Percentiles rank a stretch among this genome's conserved stretches.
phyloP scores from a whole-genome alignment of 2,797 vertebrate species.

The Bovichtus diacanthus region DNA sequence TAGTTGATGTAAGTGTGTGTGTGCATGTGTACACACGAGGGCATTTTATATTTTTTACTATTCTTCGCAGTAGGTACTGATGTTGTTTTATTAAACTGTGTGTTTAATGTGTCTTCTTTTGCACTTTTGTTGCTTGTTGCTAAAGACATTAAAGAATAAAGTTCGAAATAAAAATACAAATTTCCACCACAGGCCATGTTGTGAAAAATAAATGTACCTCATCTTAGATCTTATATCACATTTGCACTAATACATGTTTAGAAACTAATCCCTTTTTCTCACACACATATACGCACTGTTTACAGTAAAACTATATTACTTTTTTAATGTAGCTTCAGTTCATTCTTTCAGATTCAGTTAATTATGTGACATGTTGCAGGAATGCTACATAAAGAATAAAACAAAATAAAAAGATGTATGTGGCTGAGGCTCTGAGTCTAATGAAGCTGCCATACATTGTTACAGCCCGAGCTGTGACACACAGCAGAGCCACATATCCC shows the following conservation, averaged over 20 bases:
- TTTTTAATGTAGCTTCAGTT: not conserved
- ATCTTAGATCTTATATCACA: not conserved
- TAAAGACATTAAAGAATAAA: not conserved
- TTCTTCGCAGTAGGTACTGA: not conserved
- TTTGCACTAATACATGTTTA: not conserved
- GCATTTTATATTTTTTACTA: not conserved
- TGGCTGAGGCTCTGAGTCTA: conserved; percentile 34
- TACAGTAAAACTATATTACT: not conserved
- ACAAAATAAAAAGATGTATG: conserved; percentile 40
- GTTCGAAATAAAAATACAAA: not conserved
- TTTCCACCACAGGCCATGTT: not conserved
- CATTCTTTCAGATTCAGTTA: no score
- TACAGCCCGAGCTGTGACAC: conserved; percentile 53
- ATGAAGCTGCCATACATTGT: conserved; percentile 59
- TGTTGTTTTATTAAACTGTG: not conserved
- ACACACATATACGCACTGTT: not conserved
- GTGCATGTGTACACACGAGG: no score
- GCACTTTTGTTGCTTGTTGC: not conserved
- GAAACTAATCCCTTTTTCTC: not conserved
- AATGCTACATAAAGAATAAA: conserved; percentile 44
- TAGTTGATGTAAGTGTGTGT: no score
- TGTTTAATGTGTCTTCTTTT: not conserved
- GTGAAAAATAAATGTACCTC: not conserved
- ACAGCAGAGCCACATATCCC: conserved; percentile 62
- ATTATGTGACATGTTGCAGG: conserved; percentile 21